phyloP scores from a whole-genome alignment of 1,140 invertebrate genomes.

The Plodia interpunctella region DNA sequence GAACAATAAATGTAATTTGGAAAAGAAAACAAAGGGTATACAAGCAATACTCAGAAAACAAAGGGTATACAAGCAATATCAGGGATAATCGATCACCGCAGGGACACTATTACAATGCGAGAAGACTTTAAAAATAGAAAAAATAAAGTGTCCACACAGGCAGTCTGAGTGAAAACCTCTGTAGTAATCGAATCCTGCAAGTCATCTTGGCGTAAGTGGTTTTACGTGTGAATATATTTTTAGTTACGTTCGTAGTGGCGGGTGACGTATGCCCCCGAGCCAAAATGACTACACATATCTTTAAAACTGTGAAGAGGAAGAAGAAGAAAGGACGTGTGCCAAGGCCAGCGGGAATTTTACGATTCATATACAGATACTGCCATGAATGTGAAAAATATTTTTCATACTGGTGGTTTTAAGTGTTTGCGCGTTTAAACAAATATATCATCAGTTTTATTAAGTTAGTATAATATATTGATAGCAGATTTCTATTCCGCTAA shows the following conservation, averaged over 20 bases:
- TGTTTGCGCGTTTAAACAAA: not conserved
- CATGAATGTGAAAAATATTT: not conserved
- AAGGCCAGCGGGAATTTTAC: too few relatives aligned
- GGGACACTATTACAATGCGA: not conserved
- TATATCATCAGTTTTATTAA: not conserved
- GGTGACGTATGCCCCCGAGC: not conserved
- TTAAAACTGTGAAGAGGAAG: not conserved
- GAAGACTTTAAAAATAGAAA: conserved; percentile 1
- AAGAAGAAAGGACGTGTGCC: not conserved
- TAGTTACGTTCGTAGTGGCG: not conserved
- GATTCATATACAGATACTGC: too few relatives aligned
- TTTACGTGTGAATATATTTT: conserved; percentile 7
- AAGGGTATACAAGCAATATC: not conserved
- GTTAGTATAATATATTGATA: too few relatives aligned
- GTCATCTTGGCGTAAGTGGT: conserved; percentile 5
- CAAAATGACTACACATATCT: not conserved
- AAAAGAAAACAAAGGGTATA: too few relatives aligned
- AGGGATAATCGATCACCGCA: not conserved
- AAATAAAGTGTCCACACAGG: not conserved
- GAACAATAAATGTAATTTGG: too few relatives aligned
- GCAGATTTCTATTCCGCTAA: too few relatives aligned
- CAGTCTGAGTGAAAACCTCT: conserved; percentile 5
- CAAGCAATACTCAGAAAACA: not conserved
- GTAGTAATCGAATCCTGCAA: conserved; percentile 7
- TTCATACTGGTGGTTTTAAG: too few relatives aligned